Base-by-base conservation (phyloP, 1,140 invertebrate genomes). In the Danaus plexippus region DNA sequence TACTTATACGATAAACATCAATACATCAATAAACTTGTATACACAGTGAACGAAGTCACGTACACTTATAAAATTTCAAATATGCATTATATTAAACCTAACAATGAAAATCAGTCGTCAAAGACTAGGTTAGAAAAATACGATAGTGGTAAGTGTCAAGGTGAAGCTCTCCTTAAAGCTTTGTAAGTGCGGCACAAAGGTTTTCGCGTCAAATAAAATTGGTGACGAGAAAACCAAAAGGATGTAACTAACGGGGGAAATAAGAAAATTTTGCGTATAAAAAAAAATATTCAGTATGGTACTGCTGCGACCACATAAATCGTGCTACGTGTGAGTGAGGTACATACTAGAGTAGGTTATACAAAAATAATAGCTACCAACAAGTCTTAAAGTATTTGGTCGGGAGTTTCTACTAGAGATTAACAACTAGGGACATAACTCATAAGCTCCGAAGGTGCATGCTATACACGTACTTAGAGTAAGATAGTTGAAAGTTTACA, bases 361-460 rank as follows among this genome's bases (percentile, higher is more conserved):
- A 67, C 52, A 61, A 67, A 61, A 73, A 70, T 60, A 66, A 71
- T 64, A 65, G 52, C 63, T 69, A 76, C 78, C 67, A 71, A 74
- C 68, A 74, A 80, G 73, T 76, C 83, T 86, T 86, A 86, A 73
- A 84, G 63, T 86, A 86, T 75, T 86, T 86, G 83, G 83, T 86
- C 83, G 73, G 80, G 78, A 80, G 69, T 67, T 76, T 75, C 79
- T 84, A 86, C 74, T 75, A 83, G 80, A 80, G 64, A 77, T 77
- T 86, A 80, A 77, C 61, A 57, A 74, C 78, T 84, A 83, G 69
- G 80, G 78, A 83, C 79, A 79, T n/a, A n/a, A n/a, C n/a, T n/a
- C n/a, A n/a, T 83, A 84, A 86, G 80, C 83, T 86, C 83, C 71
- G 64, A 82, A 77, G 75, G 79, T 83, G 83, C 79, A 71, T 64